Evolutionary conservation across 37 sponge, comb jelly and placozoan genomes (phyloP).

Genomic region (Dysidea cf. avara): DNA sequence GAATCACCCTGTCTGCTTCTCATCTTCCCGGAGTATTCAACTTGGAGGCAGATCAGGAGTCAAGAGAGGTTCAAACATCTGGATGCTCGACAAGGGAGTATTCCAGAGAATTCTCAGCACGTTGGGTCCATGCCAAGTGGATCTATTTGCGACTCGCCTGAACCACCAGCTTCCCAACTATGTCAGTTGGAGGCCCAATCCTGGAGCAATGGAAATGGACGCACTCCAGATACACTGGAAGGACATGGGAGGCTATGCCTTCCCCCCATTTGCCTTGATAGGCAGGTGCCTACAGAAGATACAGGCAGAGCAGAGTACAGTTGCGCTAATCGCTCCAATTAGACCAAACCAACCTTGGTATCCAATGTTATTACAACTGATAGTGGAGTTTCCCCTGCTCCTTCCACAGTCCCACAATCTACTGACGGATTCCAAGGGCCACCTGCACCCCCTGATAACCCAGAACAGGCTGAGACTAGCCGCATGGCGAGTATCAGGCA

Average conservation of each 20-base stretch:
- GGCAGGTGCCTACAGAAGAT: constrained; percentile 47
- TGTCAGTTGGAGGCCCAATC: constrained; percentile 50
- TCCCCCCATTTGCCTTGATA: constrained; percentile 55
- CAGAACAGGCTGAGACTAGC: constrained; percentile 25
- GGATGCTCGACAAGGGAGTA: no score
- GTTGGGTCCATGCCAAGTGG: no score
- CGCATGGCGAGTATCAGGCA: constrained; percentile 64
- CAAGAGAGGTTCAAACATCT: no score
- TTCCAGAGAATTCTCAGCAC: no score
- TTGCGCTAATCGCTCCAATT: constrained; percentile 34
- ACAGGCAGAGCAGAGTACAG: neutral
- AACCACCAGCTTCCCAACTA: constrained; percentile 44
- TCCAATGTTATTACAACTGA: constrained; percentile 20
- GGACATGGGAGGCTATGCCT: constrained; percentile 28
- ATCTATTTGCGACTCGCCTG: constrained; percentile 47
- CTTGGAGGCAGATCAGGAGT: no score
- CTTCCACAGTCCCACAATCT: constrained; percentile 1
- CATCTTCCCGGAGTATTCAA: constrained; percentile 44
- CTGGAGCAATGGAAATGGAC: constrained; percentile 37
- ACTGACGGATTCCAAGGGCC: constrained; percentile 18
- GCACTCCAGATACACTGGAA: constrained; percentile 21
- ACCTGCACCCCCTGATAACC: neutral
- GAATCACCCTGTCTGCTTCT: constrained; percentile 37
- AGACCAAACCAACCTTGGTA: constrained; percentile 45
- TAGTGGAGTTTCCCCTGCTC: constrained; percentile 11